A percentile compares a stretch with the other conserved stretches of the same genome.
Conservation (phyloP, 2,888 invertebrate species). For the Ecliptopera silaceata region DNA sequence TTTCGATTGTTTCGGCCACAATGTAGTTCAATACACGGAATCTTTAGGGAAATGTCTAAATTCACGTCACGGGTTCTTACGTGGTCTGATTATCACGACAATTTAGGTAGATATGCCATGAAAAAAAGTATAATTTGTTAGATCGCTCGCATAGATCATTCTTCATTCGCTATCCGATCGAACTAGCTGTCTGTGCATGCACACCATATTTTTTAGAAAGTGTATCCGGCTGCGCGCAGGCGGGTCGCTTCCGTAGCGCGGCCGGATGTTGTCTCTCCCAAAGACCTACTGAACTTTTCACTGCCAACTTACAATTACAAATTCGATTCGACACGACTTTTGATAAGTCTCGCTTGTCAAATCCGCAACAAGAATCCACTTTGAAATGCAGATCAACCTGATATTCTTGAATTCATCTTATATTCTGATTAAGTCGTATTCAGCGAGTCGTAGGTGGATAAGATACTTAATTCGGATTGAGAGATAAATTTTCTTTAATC, state of each 20-base stretch:
- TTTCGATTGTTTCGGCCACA: background rate
- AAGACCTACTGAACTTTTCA: conserved; percentile 56
- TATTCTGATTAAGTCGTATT: conserved; percentile 23
- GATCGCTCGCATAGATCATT: conserved; percentile 27
- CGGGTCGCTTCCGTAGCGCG: conserved; percentile 69
- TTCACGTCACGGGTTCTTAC: background rate
- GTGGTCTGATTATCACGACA: background rate
- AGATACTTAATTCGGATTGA: conserved; percentile 16
- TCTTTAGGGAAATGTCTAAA: background rate
- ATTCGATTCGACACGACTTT: conserved; percentile 13
- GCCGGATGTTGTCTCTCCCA: conserved; percentile 65
- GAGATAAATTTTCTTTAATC: background rate
- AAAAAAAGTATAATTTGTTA: conserved; percentile 17
- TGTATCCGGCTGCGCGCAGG: conserved; percentile 73
- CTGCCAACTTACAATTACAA: conserved; percentile 26
- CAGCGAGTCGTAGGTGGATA: conserved; percentile 8
- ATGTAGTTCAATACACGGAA: background rate
- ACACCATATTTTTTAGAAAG: conserved; percentile 80
- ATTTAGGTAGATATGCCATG: background rate
- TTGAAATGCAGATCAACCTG: conserved; percentile 30
- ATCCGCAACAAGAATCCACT: conserved; percentile 20
- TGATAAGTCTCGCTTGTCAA: conserved; percentile 14
- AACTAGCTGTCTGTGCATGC: conserved; percentile 45
- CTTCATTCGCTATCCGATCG: conserved; percentile 26
- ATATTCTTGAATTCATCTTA: conserved; percentile 29